Evolutionary conservation across 1,140 invertebrate genomes (phyloP).

Genomic region (Micrasema longulum): DNA sequence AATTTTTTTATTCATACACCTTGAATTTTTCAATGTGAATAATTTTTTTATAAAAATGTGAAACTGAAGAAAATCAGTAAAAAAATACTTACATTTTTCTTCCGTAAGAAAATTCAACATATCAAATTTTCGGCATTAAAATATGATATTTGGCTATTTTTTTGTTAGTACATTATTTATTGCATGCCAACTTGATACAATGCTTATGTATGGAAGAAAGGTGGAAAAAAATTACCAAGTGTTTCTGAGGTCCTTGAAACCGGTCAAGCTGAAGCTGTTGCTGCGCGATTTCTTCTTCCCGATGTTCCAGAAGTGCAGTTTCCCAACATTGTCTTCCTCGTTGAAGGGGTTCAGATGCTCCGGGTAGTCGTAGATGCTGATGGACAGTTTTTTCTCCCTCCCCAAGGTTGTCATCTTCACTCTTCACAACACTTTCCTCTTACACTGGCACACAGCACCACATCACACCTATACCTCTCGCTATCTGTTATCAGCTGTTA

Average conservation of each 20-base stretch:
- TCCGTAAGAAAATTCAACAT: too few relatives aligned
- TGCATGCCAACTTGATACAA: too few relatives aligned
- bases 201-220: too few relatives aligned
- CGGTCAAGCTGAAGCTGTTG: slow-evolving; percentile 70
- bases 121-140: too few relatives aligned
- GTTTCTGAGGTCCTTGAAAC: slow-evolving; percentile 70
- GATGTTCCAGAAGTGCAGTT: slow-evolving; percentile 70
- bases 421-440: background rate
- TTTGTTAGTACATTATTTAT: too few relatives aligned
- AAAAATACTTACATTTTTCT: too few relatives aligned
- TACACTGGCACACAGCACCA: slow-evolving; percentile 10
- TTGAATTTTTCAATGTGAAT: too few relatives aligned
- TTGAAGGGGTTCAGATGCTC: slow-evolving; percentile 80
- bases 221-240: too few relatives aligned
- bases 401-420: slow-evolving; percentile 33
- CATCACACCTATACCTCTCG: slow-evolving; percentile 18
- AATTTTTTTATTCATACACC: too few relatives aligned
- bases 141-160: too few relatives aligned
- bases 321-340: slow-evolving; percentile 73
- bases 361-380: slow-evolving; percentile 76
- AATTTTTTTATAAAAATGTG: too few relatives aligned
- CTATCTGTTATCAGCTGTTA: slow-evolving; percentile 21
- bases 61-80: too few relatives aligned
- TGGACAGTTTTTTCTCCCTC: slow-evolving; percentile 56
- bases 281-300: slow-evolving; percentile 61